Percentiles rank a stretch among this genome's conserved stretches.
phyloP scores from a whole-genome alignment of 2,113 vertebrate species.

The Alosa alosa region DNA sequence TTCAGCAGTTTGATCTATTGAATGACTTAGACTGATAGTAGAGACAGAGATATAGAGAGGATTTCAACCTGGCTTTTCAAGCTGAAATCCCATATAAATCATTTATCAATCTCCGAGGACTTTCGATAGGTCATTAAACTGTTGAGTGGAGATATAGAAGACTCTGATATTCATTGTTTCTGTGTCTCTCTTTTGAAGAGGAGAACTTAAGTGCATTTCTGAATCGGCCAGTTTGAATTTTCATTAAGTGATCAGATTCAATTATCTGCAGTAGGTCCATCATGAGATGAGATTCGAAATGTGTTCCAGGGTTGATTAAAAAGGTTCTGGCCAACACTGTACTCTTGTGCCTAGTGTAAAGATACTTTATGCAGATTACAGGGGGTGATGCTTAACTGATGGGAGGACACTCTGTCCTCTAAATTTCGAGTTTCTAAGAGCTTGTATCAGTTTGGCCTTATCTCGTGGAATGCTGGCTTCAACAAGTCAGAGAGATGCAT shows the following conservation, averaged over 20 bases:
- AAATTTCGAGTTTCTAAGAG: background rate
- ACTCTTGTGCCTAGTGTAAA: background rate
- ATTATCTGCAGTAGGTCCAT: background rate
- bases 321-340: background rate
- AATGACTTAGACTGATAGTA: background rate
- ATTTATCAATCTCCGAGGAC: conserved; percentile 9
- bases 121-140: conserved; percentile 12
- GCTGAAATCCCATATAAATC: background rate
- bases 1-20: background rate
- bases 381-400: background rate
- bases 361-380: background rate
- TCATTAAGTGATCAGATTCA: conserved; percentile 6
- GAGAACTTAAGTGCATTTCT: background rate
- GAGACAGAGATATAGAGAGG: background rate
- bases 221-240: background rate
- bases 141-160: background rate
- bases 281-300: background rate
- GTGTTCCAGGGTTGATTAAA: background rate
- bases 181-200: background rate
- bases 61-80: conserved; percentile 12
- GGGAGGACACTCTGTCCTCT: background rate
- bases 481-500: background rate
- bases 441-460: background rate
- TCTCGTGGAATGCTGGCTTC: background rate
- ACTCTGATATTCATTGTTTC: background rate